phyloP scores from a whole-genome alignment of 2,888 invertebrate species.

The Eumerus sabulonum region DNA sequence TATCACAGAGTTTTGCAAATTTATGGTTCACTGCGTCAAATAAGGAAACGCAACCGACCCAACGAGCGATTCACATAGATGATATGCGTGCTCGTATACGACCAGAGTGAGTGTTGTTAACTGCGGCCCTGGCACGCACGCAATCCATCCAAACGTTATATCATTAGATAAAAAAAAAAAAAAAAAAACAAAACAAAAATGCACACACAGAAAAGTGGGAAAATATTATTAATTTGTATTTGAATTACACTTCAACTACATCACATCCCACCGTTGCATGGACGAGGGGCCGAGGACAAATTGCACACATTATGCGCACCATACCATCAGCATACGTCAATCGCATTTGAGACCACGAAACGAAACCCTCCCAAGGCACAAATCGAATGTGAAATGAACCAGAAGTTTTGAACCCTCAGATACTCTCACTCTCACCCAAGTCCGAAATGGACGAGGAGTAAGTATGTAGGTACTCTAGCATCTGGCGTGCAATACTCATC shows the following conservation, averaged over 20 bases:
- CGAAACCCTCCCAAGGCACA: slow-evolving; percentile 28
- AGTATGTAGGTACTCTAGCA: slow-evolving; percentile 28
- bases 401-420: slow-evolving; percentile 31
- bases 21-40: slow-evolving; percentile 52
- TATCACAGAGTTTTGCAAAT: slow-evolving; percentile 56
- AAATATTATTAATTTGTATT: slow-evolving; percentile 32
- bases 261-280: neutral
- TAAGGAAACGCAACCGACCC: slow-evolving; percentile 27
- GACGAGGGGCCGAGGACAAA: slow-evolving; percentile 3
- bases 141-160: slow-evolving; percentile 30
- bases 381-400: slow-evolving; percentile 56
- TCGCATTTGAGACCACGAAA: slow-evolving; percentile 16
- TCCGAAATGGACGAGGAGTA: no score
- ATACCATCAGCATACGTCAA: neutral
- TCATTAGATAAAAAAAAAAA: slow-evolving; percentile 17
- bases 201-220: slow-evolving; percentile 6
- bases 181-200: slow-evolving; percentile 8
- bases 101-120: neutral
- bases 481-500: slow-evolving; percentile 53
- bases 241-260: slow-evolving; percentile 4
- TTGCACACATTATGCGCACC: slow-evolving; percentile 24
- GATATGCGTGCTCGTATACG: no score
- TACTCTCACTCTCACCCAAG: slow-evolving; percentile 31
- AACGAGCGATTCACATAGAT: no score
- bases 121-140: slow-evolving; percentile 4